These are phyloP conservation scores for Zele albiditarsus DNA, from an alignment of 2,888 invertebrate genomes.

Conservation along the genomic window DNA sequence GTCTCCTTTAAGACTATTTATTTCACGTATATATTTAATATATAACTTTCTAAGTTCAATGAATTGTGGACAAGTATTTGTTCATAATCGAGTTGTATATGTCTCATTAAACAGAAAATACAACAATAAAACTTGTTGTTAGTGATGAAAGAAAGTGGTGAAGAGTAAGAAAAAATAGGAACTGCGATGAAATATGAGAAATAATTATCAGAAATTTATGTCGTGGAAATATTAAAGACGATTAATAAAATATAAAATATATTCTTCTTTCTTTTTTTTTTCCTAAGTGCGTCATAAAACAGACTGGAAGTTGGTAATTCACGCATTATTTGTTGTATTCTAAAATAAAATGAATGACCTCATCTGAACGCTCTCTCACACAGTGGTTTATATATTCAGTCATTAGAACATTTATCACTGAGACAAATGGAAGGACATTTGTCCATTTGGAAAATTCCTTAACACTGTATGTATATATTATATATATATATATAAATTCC, in stretches of 20 bases:
- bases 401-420: conserved; percentile 12
- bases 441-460: neutral
- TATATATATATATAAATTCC: neutral
- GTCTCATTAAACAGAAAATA: neutral
- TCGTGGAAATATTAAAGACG: neutral
- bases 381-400: neutral
- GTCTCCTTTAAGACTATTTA: neutral
- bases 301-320: conserved; percentile 7
- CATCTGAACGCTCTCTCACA: neutral
- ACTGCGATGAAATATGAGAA: neutral
- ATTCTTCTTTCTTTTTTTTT: neutral
- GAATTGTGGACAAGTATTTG: neutral
- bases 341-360: conserved; percentile 30
- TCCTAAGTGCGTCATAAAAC: neutral
- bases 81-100: neutral
- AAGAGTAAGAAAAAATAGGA: neutral
- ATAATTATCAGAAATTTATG: conserved; percentile 8
- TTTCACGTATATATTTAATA: neutral
- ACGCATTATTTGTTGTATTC: neutral
- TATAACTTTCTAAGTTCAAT: neutral
- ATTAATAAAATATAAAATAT: neutral
- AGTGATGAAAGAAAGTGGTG: neutral
- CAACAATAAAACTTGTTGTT: neutral
- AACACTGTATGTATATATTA: conserved; percentile 1
- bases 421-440: conserved; percentile 4